Conservation (phyloP, 2,113 vertebrate species). For the Mustela nigripes region DNA sequence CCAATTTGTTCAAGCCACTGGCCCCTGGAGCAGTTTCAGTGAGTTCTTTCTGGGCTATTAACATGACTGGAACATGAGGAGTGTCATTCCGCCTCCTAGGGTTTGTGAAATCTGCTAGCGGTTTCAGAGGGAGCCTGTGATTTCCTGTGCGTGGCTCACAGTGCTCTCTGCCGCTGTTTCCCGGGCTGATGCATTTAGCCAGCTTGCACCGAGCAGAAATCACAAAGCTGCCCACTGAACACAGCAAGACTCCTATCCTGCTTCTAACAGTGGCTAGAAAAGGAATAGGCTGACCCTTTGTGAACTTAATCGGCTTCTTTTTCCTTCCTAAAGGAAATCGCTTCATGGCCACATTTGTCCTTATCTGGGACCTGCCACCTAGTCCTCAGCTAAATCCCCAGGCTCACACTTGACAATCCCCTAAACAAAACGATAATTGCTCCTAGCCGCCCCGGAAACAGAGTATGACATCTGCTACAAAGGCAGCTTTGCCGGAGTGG, state of each 20-base stretch:
- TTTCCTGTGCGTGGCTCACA: neutral
- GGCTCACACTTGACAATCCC: neutral
- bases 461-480: neutral
- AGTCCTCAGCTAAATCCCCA: neutral
- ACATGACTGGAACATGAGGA: neutral
- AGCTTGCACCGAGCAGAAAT: neutral
- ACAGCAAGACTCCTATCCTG: conserved; percentile 23
- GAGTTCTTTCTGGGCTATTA: conserved; percentile 48
- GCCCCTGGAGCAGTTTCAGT: neutral
- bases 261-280: conserved; percentile 2
- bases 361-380: conserved; percentile 26
- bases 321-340: neutral
- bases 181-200: neutral
- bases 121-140: neutral
- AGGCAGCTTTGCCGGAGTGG: neutral
- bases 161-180: neutral
- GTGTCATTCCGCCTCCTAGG: neutral
- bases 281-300: neutral
- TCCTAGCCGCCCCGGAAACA: neutral
- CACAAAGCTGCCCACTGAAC: conserved; percentile 24
- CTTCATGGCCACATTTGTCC: conserved; percentile 39
- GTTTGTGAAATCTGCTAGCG: neutral
- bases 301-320: conserved; percentile 38
- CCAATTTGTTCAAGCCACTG: neutral
- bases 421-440: conserved; percentile 1